These are phyloP conservation scores for Hartigia nigra DNA, from an alignment of 2,888 invertebrate species.

Conservation along the genomic window DNA sequence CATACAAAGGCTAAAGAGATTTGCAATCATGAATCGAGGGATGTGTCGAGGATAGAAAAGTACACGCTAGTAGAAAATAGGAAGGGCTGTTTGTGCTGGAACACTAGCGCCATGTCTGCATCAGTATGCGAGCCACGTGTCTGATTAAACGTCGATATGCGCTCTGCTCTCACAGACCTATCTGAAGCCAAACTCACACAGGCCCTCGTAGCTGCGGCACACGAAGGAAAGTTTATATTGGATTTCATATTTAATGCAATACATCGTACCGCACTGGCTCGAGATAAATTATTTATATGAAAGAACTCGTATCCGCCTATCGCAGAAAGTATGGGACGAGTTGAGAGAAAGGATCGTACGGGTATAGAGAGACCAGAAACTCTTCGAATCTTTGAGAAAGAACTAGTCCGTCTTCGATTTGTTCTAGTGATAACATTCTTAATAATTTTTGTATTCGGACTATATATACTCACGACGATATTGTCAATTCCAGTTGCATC, in stretches of 20 bases:
- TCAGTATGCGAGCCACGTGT: constrained; percentile 41
- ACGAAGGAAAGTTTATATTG: constrained; percentile 56
- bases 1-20: constrained; percentile 4
- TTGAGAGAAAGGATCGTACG: constrained; percentile 9
- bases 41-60: constrained; percentile 6
- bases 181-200: not conserved
- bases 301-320: constrained; percentile 17
- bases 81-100: constrained; percentile 18
- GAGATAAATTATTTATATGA: constrained; percentile 55
- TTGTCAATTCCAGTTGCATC: not conserved
- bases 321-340: constrained; percentile 21
- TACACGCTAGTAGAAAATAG: constrained; percentile 13
- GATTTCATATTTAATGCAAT: constrained; percentile 62
- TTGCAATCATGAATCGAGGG: not conserved
- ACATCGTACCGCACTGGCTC: constrained; percentile 37
- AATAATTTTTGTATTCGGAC: not conserved
- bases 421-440: not conserved
- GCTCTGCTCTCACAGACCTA: constrained; percentile 15
- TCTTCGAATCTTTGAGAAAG: not conserved
- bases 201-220: constrained; percentile 2
- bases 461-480: not conserved
- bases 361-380: constrained; percentile 1
- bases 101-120: constrained; percentile 21
- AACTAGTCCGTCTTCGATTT: not conserved
- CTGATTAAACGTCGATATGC: constrained; percentile 50